phyloP scores from a whole-genome alignment of 2,888 invertebrate species.

The Epinotia ramella region DNA sequence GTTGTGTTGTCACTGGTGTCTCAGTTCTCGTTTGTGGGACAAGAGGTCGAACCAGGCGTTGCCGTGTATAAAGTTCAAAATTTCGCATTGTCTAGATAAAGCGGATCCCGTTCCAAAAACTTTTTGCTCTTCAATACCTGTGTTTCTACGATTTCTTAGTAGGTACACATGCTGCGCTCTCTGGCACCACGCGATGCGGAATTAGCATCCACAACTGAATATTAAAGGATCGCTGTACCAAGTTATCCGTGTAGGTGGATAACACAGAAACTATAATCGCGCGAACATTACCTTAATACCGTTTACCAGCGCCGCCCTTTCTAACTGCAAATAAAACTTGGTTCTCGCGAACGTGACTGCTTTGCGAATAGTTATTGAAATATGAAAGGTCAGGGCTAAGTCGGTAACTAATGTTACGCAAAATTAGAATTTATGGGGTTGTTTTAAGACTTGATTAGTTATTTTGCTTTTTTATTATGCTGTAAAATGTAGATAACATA shows the following conservation, averaged over 20 bases:
- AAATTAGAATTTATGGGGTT: constrained; percentile 29
- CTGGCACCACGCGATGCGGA: constrained; percentile 26
- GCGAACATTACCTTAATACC: constrained; percentile 6
- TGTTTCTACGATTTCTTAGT: too few species aligned
- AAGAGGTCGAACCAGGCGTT: too few species aligned
- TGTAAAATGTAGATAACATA: not conserved
- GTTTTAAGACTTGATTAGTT: constrained; percentile 23
- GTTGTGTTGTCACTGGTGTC: too few species aligned
- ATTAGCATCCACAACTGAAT: constrained; percentile 42
- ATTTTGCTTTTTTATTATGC: not conserved
- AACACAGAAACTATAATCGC: not conserved
- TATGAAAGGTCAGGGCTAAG: constrained; percentile 20
- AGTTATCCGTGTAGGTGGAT: constrained; percentile 17
- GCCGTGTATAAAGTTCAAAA: too few species aligned
- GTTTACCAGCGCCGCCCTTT: not conserved
- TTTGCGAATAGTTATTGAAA: constrained; percentile 39
- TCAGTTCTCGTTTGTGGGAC: too few species aligned
- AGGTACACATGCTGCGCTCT: not conserved
- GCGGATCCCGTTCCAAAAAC: too few species aligned
- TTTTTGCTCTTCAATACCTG: too few species aligned
- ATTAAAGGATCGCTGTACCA: constrained; percentile 30
- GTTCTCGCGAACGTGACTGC: constrained; percentile 12
- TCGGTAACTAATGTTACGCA: constrained; percentile 13
- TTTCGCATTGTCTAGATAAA: too few species aligned
- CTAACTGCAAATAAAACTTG: constrained; percentile 28